Conservation (phyloP, 2,888 invertebrate genomes). For the Oscheius sp. region DNA sequence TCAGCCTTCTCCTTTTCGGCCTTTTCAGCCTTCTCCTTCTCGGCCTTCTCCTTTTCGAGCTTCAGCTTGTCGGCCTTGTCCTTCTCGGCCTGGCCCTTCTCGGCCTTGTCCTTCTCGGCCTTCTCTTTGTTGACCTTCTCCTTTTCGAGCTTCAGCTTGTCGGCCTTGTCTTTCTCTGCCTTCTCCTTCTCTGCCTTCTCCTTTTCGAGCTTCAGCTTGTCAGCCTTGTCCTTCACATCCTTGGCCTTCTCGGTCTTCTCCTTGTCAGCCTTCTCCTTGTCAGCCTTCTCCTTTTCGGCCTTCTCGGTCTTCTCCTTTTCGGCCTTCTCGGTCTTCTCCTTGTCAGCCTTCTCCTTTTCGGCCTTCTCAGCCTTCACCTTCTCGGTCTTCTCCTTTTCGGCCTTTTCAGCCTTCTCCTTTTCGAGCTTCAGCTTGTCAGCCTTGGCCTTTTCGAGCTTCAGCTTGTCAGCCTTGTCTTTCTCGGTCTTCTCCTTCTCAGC, state of each 20-base stretch:
- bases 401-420: constrained; percentile 17
- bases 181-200: constrained; percentile 8
- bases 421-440: constrained; percentile 12
- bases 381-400: constrained; percentile 36
- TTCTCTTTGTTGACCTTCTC: constrained; percentile 10
- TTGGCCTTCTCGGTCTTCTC: constrained; percentile 17
- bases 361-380: constrained; percentile 23
- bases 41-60: constrained; percentile 29
- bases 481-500: constrained; percentile 27
- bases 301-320: constrained; percentile 26
- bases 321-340: constrained; percentile 31
- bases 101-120: constrained; percentile 20
- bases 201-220: neutral
- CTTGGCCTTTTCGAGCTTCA: constrained; percentile 16
- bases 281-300: constrained; percentile 12
- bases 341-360: constrained; percentile 22
- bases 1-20: constrained; percentile 33
- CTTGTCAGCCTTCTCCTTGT: constrained; percentile 9
- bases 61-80: constrained; percentile 25
- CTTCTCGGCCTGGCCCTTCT: constrained; percentile 10
- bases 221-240: constrained; percentile 8
- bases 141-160: neutral
- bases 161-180: constrained; percentile 9
- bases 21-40: constrained; percentile 31
- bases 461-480: constrained; percentile 16